Base-by-base conservation (phyloP, 2,888 invertebrate species). In the Diabrotica balteata region DNA sequence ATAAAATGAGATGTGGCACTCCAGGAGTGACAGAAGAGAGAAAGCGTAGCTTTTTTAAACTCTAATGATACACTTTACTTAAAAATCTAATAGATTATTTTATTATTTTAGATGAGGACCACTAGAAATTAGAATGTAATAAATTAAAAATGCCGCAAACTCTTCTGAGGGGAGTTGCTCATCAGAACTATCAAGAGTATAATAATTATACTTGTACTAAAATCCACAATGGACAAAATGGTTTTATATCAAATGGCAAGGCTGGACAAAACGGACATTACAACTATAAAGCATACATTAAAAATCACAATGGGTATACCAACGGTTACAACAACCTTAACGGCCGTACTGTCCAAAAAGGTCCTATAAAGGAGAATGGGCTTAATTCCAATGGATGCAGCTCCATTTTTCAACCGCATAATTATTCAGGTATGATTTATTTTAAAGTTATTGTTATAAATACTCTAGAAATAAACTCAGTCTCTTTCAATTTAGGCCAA, bases 351-450 rank as follows among this genome's bases (percentile, higher is more conserved):
- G 63, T 59, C 8, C 67, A 75, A 51, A 80, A 77, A 69, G 79
- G 76, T 42, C 77, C 77, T 73, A 71, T 72, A 62, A 69, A 75
- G 58, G 78, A 77, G 57, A 78, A 78, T 69, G 77, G 77, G 71
- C 74, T 71, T 63, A 45, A n/a, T n/a, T 49, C 43, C 43, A 80
- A 78, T 51, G 75, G 74, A 50, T 74, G 74, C 44, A 60, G 72
- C 46, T 59, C 68, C 1, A 32, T 72, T 42, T 76, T 69, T 68
- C 76, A 78, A 53, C 78, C 68, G 59, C 82, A 82, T 64, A 82
- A 82, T 62, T 80, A 82, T 71, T 73, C 78, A 66, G 80, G 81
- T 80, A 72, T 80, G 80, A 32, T 32, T 32, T 4, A 32, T 32
- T 32, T 32, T 32, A 32, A 2, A 32, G 32, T 32, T 32, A 32